Conservation (phyloP, 2,888 invertebrate genomes). For the Agrochola lychnidis region DNA sequence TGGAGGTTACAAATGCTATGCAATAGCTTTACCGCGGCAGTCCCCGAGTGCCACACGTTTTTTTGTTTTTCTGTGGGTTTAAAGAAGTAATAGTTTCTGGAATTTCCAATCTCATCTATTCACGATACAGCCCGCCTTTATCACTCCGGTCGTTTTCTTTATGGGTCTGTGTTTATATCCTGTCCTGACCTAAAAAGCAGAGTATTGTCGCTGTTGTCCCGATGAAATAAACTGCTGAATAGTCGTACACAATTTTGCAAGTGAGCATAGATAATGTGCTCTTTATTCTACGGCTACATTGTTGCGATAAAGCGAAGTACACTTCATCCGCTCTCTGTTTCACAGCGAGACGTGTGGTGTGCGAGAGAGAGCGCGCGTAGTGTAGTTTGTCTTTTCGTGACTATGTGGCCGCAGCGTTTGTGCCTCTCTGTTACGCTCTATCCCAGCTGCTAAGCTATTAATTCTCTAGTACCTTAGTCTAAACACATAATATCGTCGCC, state of each 20-base stretch:
- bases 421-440: background rate
- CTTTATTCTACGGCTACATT: no score
- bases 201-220: background rate
- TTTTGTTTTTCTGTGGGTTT: background rate
- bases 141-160: background rate
- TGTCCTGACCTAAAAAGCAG: background rate
- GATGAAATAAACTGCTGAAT: background rate
- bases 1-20: no score
- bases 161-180: conserved; percentile 6
- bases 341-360: no score
- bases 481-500: background rate
- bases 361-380: no score
- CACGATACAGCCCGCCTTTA: conserved; percentile 6
- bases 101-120: background rate
- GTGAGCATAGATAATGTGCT: background rate
- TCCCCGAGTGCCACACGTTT: no score
- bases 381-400: no score
- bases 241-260: background rate
- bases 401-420: no score
- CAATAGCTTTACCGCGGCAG: no score
- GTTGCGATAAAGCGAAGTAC: no score
- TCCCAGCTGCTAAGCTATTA: no score
- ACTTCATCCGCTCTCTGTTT: no score
- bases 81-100: background rate
- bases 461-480: background rate